A percentile compares a stretch with the other conserved stretches of the same genome.
Evolutionary conservation across 1,140 invertebrate genomes (phyloP).

Genomic region (Drosophila navojoa): DNA sequence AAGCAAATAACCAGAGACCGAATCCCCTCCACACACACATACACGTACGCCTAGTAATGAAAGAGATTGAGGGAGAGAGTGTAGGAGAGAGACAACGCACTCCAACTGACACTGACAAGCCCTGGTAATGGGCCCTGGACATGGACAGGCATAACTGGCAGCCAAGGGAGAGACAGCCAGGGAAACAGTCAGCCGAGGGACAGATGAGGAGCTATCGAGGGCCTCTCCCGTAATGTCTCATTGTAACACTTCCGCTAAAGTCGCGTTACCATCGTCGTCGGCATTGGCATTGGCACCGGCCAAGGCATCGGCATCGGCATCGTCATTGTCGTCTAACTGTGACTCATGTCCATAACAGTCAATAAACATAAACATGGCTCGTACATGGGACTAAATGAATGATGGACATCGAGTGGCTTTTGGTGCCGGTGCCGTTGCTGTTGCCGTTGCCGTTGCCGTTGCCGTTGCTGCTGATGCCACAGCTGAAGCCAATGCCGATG

Average conservation of each 20-base stretch:
- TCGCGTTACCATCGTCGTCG: conserved; percentile 55
- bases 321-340: conserved; percentile 68
- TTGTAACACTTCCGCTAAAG: conserved; percentile 81
- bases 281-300: conserved; percentile 24
- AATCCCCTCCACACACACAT: conserved; percentile 7
- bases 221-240: conserved; percentile 60
- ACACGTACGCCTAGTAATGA: neutral
- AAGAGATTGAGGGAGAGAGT: conserved; percentile 2
- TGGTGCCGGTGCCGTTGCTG: conserved; percentile 35
- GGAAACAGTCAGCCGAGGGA: conserved; percentile 28
- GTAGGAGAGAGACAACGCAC: conserved; percentile 7
- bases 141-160: conserved; percentile 40
- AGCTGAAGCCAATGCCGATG: conserved; percentile 1
- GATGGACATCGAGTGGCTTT: conserved; percentile 78
- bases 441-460: conserved; percentile 11
- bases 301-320: conserved; percentile 29
- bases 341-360: conserved; percentile 82
- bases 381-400: conserved; percentile 75
- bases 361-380: conserved; percentile 80
- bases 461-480: neutral
- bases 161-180: conserved; percentile 29
- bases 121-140: conserved; percentile 63
- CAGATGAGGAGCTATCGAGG: conserved; percentile 32
- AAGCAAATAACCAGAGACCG: conserved; percentile 70
- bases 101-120: conserved; percentile 65